Conservation (phyloP, 2,113 vertebrate species). For the Nicator chloris region DNA sequence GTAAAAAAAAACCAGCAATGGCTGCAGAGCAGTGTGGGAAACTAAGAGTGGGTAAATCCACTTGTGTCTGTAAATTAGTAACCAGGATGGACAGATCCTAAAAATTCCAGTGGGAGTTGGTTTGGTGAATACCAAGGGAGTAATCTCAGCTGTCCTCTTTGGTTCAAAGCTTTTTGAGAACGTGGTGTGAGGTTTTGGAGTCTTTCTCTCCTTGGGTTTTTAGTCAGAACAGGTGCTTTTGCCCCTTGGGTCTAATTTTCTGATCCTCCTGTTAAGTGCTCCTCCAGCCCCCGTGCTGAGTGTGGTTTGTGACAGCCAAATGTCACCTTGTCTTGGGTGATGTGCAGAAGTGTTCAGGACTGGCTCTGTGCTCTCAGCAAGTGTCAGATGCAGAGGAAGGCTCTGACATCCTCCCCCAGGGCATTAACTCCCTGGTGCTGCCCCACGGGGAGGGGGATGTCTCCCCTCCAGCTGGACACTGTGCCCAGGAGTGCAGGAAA, state of each 20-base stretch:
- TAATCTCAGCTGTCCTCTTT: neutral
- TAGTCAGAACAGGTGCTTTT: neutral
- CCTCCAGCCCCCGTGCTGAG: neutral
- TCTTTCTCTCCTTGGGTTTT: neutral
- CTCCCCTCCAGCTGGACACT: slow-evolving; percentile 2
- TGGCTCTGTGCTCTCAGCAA: neutral
- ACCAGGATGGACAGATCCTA: neutral
- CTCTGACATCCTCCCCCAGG: neutral
- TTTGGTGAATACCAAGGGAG: neutral
- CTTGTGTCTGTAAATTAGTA: neutral
- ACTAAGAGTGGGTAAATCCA: neutral
- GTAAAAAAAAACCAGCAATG: neutral
- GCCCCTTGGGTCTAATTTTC: neutral
- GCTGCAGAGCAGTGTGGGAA: neutral
- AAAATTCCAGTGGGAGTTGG: neutral
- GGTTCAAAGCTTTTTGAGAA: neutral
- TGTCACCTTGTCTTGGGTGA: neutral
- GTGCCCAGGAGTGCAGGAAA: neutral
- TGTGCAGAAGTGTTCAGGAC: neutral
- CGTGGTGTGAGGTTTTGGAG: neutral
- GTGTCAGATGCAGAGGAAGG: neutral
- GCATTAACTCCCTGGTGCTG: neutral
- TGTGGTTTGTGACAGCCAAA: neutral
- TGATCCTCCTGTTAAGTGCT: neutral
- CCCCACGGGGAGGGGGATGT: neutral